phyloP scores from a whole-genome alignment of 2,888 invertebrate genomes.

The Falcaria lacertinaria region DNA sequence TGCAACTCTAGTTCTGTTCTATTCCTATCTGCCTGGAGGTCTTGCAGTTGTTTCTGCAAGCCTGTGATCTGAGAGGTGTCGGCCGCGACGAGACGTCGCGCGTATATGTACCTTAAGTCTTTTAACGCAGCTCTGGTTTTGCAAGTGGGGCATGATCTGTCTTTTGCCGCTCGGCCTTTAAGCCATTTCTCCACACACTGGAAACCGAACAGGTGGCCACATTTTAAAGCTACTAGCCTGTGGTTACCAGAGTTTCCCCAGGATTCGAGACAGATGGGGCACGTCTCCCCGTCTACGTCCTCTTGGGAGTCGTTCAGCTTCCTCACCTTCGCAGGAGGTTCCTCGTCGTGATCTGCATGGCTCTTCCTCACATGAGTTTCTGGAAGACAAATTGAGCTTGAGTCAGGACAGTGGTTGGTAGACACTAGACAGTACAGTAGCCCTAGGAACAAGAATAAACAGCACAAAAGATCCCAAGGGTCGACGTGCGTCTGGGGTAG shows the following conservation, averaged over 20 bases:
- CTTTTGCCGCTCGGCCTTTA: constrained; percentile 67
- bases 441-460: too few species aligned
- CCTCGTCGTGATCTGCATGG: constrained; percentile 23
- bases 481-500: too few species aligned
- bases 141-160: constrained; percentile 92
- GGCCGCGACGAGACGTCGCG: constrained; percentile 85
- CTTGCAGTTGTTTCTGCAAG: constrained; percentile 81
- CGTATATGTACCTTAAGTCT: constrained; percentile 90
- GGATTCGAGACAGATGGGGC: constrained; percentile 92
- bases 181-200: constrained; percentile 90
- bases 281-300: constrained; percentile 85
- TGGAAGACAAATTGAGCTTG: constrained; percentile 23
- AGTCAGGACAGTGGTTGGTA: too few species aligned
- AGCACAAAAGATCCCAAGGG: too few species aligned
- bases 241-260: constrained; percentile 94
- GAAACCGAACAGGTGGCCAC: constrained; percentile 95
- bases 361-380: constrained; percentile 14
- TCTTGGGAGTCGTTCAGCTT: constrained; percentile 41
- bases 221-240: constrained; percentile 90
- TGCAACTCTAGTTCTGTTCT: constrained; percentile 81
- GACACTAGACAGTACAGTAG: too few species aligned
- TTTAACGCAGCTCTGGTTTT: constrained; percentile 84
- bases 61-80: constrained; percentile 89
- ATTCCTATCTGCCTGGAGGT: constrained; percentile 77
- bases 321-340: constrained; percentile 52